Percentiles rank a stretch among this genome's conserved stretches.
Evolutionary conservation across 2,797 vertebrate species (phyloP).

Genomic region (Myotis pilosus): DNA sequence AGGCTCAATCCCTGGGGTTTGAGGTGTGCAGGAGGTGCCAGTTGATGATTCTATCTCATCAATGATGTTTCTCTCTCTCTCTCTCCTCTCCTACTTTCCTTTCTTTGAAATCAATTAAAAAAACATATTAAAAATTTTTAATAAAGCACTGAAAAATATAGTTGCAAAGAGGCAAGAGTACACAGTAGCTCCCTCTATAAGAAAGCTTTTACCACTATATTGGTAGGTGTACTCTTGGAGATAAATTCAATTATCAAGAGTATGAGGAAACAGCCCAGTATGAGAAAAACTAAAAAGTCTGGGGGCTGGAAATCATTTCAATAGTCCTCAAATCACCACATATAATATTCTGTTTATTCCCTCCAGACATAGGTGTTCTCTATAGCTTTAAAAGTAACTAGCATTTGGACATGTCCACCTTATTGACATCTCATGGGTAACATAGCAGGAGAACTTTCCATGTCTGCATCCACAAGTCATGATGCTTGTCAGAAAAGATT

Average conservation of each 20-base stretch:
- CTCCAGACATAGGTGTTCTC: background rate
- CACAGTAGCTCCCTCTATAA: background rate
- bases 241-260: background rate
- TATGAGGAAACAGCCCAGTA: background rate
- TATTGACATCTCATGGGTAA: background rate
- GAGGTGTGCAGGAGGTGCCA: too few species aligned
- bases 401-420: background rate
- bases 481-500: background rate
- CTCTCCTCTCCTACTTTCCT: too few species aligned
- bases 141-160: background rate
- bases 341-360: background rate
- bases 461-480: background rate
- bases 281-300: background rate
- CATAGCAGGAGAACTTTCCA: background rate
- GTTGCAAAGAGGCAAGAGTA: background rate
- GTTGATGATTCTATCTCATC: too few species aligned
- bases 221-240: background rate
- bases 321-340: background rate
- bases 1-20: too few species aligned
- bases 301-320: background rate
- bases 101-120: too few species aligned
- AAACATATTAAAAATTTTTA: too few species aligned
- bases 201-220: background rate
- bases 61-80: too few species aligned
- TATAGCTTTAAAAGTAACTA: conserved; percentile 34